phyloP scores from a whole-genome alignment of 2,113 vertebrate genomes.

The Sisor rabdophorus region DNA sequence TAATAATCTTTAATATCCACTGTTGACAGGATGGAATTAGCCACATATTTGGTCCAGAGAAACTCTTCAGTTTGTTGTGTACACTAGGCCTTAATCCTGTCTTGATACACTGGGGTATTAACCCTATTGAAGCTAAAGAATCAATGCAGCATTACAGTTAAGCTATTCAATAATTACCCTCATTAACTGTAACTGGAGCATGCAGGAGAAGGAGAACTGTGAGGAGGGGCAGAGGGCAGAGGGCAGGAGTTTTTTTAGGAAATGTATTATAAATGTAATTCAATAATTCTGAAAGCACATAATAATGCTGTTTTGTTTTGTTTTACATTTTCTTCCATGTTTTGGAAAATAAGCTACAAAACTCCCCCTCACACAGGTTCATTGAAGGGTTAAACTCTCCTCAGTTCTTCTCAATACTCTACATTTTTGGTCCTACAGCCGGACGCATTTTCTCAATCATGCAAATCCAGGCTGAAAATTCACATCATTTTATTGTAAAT shows the following conservation, averaged over 20 bases:
- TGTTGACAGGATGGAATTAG: conserved; percentile 98
- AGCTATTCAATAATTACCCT: conserved; percentile 89
- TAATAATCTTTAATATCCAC: conserved; percentile 94
- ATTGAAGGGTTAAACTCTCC: conserved; percentile 23
- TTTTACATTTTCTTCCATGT: conserved; percentile 19
- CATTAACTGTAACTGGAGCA: conserved; percentile 87
- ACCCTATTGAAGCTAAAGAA: conserved; percentile 66
- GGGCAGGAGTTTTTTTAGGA: conserved; percentile 61
- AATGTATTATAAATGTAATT: conserved; percentile 82
- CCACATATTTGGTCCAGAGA: conserved; percentile 73
- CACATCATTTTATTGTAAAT: neutral
- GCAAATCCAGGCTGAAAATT: conserved; percentile 32
- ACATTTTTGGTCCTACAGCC: no score
- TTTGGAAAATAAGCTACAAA: neutral
- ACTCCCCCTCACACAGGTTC: neutral
- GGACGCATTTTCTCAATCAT: conserved; percentile 21
- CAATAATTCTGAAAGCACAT: conserved; percentile 90
- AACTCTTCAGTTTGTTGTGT: conserved; percentile 73
- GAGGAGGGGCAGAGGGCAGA: no score
- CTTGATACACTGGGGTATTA: conserved; percentile 70
- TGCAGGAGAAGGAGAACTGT: conserved; percentile 69
- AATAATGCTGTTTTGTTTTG: conserved; percentile 67
- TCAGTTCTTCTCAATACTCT: neutral
- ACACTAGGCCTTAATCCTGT: conserved; percentile 79
- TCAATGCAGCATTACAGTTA: conserved; percentile 84